Percentiles rank a stretch among this genome's conserved stretches.
phyloP scores from a whole-genome alignment of 1,140 invertebrate species.

The Drosophila suzukii region DNA sequence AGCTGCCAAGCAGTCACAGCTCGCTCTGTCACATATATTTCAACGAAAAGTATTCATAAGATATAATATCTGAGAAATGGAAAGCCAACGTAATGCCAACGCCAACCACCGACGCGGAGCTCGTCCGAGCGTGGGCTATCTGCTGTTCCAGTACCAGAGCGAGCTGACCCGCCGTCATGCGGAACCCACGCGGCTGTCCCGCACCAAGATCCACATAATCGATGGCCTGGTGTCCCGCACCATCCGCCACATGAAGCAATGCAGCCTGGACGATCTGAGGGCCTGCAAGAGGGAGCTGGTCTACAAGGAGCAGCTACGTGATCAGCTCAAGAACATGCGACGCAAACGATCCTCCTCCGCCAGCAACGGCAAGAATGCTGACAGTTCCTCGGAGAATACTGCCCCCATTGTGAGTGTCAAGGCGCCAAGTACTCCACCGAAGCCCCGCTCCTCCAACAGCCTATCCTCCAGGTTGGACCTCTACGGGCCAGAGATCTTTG shows the following conservation, averaged over 20 bases:
- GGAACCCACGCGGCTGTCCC: conserved; percentile 64
- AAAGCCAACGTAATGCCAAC: conserved; percentile 42
- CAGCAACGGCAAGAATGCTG: neutral
- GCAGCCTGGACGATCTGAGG: conserved; percentile 68
- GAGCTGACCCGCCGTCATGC: conserved; percentile 70
- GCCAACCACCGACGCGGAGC: conserved; percentile 43
- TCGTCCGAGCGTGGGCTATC: conserved; percentile 69
- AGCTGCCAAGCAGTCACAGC: conserved; percentile 60
- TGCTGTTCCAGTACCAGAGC: conserved; percentile 71
- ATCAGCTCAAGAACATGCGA: conserved; percentile 45
- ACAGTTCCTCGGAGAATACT: neutral
- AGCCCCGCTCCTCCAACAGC: conserved; percentile 23
- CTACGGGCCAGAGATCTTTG: conserved; percentile 66
- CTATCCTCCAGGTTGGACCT: conserved; percentile 34
- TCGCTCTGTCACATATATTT: neutral
- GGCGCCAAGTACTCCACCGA: conserved; percentile 60
- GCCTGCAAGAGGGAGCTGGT: conserved; percentile 69
- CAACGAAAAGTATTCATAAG: neutral
- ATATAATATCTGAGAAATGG: conserved; percentile 32
- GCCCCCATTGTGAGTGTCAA: conserved; percentile 11
- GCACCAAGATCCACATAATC: conserved; percentile 78
- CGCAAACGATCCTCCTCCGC: conserved; percentile 26
- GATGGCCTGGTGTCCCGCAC: conserved; percentile 65
- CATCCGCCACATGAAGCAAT: conserved; percentile 66
- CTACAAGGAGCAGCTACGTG: conserved; percentile 69